Conservation (phyloP, 2,888 invertebrate species). For the Sphinx pinastri region DNA sequence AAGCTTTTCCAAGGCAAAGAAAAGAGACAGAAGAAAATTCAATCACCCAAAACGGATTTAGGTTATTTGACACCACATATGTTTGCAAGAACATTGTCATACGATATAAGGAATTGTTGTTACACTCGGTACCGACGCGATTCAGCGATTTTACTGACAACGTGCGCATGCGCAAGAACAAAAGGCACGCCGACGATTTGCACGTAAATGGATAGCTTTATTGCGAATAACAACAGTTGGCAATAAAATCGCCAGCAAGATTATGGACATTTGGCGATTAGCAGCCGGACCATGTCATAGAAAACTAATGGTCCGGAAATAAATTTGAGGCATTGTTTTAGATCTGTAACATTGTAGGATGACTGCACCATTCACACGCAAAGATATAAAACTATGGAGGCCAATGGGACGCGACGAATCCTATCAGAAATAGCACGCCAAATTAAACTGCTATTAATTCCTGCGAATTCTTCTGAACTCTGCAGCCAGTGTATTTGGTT, state of each 20-base stretch:
- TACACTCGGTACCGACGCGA: conserved; percentile 53
- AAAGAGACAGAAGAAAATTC: conserved; percentile 4
- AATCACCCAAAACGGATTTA: conserved; percentile 18
- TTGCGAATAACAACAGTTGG: conserved; percentile 14
- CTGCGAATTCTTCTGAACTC: neutral
- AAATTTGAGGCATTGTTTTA: neutral
- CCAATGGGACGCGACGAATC: conserved; percentile 15
- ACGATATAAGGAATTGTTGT: conserved; percentile 44
- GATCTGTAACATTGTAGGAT: conserved; percentile 1
- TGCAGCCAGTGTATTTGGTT: too few relatives aligned
- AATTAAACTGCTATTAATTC: neutral
- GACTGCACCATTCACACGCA: conserved; percentile 14
- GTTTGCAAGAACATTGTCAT: conserved; percentile 46
- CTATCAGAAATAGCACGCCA: conserved; percentile 8
- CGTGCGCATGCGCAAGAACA: conserved; percentile 30
- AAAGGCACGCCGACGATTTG: conserved; percentile 22
- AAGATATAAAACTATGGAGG: neutral
- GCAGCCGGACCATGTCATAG: neutral
- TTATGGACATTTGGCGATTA: conserved; percentile 20
- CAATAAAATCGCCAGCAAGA: conserved; percentile 2
- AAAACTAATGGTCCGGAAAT: conserved; percentile 15
- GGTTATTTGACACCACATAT: conserved; percentile 25
- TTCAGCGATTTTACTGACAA: conserved; percentile 46
- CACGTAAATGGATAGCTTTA: conserved; percentile 16
- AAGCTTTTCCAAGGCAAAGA: neutral